Conservation (phyloP, 2,797 vertebrate species). For the Arctocebus calabarensis region DNA sequence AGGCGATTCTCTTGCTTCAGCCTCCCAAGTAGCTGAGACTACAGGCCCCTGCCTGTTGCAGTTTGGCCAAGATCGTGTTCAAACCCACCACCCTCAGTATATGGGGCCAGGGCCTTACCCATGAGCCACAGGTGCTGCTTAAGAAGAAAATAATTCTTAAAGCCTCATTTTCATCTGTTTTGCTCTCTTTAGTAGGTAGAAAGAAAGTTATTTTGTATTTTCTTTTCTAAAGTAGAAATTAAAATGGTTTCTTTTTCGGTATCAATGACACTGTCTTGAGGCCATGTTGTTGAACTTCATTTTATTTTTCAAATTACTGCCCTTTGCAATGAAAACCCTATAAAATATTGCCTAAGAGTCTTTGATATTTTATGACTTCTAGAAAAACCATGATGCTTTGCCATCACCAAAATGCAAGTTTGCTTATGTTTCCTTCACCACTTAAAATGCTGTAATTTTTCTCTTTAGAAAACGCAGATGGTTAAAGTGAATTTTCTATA, state of each 20-base stretch:
- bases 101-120: too few relatives aligned
- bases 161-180: not conserved
- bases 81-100: too few relatives aligned
- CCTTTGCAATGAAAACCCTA: slow-evolving; percentile 16
- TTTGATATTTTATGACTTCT: not conserved
- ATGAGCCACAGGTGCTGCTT: too few relatives aligned
- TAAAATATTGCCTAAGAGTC: not conserved
- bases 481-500: not conserved
- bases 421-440: not conserved
- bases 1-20: too few relatives aligned
- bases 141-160: not conserved
- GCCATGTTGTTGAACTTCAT: slow-evolving; percentile 4
- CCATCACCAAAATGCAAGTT: not conserved
- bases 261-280: not conserved
- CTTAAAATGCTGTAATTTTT: not conserved
- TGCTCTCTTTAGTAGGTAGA: not conserved
- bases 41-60: too few relatives aligned
- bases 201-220: slow-evolving; percentile 42
- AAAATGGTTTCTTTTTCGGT: not conserved
- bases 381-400: not conserved
- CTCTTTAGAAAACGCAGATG: not conserved
- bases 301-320: slow-evolving; percentile 37
- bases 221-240: not conserved
- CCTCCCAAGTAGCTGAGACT: too few relatives aligned
- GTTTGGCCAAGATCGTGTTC: too few relatives aligned